Percentiles rank a stretch among this genome's conserved stretches.
These are phyloP conservation scores for Catonia carolina DNA, from an alignment of 2,888 invertebrate species.

Conservation along the genomic window DNA sequence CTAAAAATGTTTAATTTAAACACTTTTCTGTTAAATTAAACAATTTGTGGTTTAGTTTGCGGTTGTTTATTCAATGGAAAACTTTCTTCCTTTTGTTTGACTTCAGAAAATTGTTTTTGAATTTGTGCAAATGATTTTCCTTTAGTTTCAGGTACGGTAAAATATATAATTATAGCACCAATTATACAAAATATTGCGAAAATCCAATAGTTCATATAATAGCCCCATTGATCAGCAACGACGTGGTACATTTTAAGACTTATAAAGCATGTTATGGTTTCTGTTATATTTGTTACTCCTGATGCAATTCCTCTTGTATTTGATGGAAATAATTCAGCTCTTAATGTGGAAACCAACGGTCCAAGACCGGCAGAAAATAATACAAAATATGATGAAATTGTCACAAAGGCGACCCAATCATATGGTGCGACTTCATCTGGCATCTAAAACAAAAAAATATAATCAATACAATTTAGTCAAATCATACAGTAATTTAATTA, in stretches of 20 bases:
- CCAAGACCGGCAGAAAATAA: constrained; percentile 27
- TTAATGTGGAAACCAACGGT: constrained; percentile 26
- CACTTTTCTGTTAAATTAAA: no score
- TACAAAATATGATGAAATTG: constrained; percentile 25
- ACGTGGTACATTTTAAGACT: constrained; percentile 21
- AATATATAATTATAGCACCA: constrained; percentile 23
- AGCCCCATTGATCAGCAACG: constrained; percentile 20
- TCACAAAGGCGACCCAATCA: constrained; percentile 24
- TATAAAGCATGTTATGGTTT: constrained; percentile 19
- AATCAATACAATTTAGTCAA: no score
- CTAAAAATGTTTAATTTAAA: no score
- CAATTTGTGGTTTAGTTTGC: no score
- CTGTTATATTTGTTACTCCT: constrained; percentile 20
- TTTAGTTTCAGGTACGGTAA: constrained; percentile 55
- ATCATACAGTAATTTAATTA: no score
- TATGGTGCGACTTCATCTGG: background rate
- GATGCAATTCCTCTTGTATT: constrained; percentile 25
- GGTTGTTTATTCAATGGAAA: no score
- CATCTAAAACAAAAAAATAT: no score
- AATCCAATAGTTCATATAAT: constrained; percentile 21
- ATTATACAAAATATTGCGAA: constrained; percentile 20
- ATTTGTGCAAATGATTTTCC: constrained; percentile 62
- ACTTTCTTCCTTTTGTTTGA: constrained; percentile 3
- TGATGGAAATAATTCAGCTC: constrained; percentile 29
- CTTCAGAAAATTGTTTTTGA: constrained; percentile 41